phyloP scores from a whole-genome alignment of 1,140 invertebrate species.

The Lethrus apterus region DNA sequence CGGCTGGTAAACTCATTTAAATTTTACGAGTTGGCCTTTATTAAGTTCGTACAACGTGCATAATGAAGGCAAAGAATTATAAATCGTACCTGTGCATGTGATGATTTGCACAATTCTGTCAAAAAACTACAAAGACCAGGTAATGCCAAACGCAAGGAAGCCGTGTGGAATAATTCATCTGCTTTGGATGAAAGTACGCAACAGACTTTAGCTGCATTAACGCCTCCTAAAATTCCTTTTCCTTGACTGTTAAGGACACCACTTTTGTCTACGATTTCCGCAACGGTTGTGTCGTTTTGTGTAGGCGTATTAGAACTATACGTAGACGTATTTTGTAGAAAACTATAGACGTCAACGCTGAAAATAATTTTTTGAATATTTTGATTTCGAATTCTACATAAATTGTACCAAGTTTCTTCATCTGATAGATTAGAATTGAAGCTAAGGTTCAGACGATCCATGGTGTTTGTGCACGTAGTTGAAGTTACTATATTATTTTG shows the following conservation, averaged over 20 bases:
- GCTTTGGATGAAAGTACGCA: conserved; percentile 80
- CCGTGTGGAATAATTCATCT: conserved; percentile 77
- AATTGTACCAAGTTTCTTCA: conserved; percentile 64
- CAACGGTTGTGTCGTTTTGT: conserved; percentile 42
- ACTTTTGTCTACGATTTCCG: conserved; percentile 59
- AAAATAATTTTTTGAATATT: conserved; percentile 34
- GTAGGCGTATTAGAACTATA: conserved; percentile 14
- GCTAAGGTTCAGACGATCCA: conserved; percentile 44
- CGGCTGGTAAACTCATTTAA: too few species aligned
- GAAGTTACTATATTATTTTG: conserved; percentile 39
- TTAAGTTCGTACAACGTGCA: too few species aligned
- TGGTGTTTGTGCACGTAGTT: conserved; percentile 30
- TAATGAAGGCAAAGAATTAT: neutral
- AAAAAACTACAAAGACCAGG: conserved; percentile 75
- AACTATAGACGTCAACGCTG: conserved; percentile 76
- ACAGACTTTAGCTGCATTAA: conserved; percentile 77
- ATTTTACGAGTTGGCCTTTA: neutral
- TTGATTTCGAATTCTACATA: conserved; percentile 13
- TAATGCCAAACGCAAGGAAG: conserved; percentile 79
- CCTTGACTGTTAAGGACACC: conserved; percentile 49
- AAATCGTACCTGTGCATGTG: conserved; percentile 59
- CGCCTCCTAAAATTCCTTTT: conserved; percentile 66
- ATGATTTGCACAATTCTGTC: conserved; percentile 70
- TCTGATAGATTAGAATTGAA: conserved; percentile 47
- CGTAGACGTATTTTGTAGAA: conserved; percentile 59